phyloP scores from a whole-genome alignment of 1,140 invertebrate species.

The Andricus grossulariae region DNA sequence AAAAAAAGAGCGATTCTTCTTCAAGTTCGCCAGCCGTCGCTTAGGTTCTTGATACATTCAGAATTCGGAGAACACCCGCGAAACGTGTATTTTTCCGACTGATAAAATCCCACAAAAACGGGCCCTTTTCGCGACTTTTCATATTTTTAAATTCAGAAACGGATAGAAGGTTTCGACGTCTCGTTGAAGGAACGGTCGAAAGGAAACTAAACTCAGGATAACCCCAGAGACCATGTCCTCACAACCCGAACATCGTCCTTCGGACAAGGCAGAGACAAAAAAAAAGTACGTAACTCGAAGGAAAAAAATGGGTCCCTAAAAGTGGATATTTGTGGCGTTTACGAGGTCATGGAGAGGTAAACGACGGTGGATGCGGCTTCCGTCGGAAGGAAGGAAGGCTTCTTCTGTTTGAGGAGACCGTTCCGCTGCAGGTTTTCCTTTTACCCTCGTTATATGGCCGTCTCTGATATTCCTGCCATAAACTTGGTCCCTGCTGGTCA shows the following conservation, averaged over 20 bases:
- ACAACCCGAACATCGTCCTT: slow-evolving; percentile 64
- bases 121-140: not conserved
- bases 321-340: slow-evolving; percentile 65
- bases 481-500: slow-evolving; percentile 58
- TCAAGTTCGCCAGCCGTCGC: no score
- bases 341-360: slow-evolving; percentile 59
- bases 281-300: slow-evolving; percentile 51
- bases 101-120: not conserved
- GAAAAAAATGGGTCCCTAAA: slow-evolving; percentile 58
- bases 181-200: slow-evolving; percentile 56
- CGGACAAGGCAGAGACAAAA: slow-evolving; percentile 43
- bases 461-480: slow-evolving; percentile 54
- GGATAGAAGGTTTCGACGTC: slow-evolving; percentile 36
- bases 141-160: not conserved
- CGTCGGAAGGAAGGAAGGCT: slow-evolving; percentile 11
- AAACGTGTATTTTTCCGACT: no score
- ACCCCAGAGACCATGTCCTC: slow-evolving; percentile 60
- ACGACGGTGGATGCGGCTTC: slow-evolving; percentile 3
- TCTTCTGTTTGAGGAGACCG: not conserved
- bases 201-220: slow-evolving; percentile 68
- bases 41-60: no score
- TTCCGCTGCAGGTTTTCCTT: slow-evolving; percentile 21
- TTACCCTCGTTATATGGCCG: slow-evolving; percentile 49
- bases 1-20: no score
- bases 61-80: no score